Conservation (phyloP, 2,888 invertebrate genomes). For the Portevinia maculata region DNA sequence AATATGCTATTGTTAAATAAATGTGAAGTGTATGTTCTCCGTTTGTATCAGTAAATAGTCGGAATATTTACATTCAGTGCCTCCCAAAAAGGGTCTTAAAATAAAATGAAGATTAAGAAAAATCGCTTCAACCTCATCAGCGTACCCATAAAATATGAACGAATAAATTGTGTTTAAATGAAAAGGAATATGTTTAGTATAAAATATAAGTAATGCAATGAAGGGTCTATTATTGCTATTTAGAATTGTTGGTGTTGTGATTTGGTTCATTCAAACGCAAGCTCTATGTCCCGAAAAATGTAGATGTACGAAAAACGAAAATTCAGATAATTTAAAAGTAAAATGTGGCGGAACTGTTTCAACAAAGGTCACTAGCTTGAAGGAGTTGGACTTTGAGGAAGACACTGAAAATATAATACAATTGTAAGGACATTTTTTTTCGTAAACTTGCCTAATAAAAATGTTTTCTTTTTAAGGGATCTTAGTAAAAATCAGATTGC, state of each 20-base stretch:
- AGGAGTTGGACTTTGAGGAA: conserved; percentile 79
- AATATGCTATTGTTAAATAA: conserved; percentile 40
- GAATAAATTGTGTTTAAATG: conserved; percentile 38
- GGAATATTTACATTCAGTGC: conserved; percentile 1
- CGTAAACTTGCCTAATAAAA: neutral
- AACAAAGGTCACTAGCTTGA: conserved; percentile 78
- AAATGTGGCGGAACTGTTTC: conserved; percentile 79
- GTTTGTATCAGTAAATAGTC: conserved; percentile 19
- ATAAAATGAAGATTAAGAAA: conserved; percentile 46
- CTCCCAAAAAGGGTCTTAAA: conserved; percentile 51
- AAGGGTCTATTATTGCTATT: conserved; percentile 50
- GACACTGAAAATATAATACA: conserved; percentile 78
- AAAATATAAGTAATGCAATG: conserved; percentile 58
- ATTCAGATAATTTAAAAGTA: conserved; percentile 78
- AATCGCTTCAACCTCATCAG: conserved; percentile 22
- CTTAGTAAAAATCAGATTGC: conserved; percentile 91
- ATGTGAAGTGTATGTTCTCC: conserved; percentile 15
- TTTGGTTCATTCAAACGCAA: conserved; percentile 43
- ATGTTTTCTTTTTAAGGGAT: conserved; percentile 85
- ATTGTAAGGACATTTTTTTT: conserved; percentile 79
- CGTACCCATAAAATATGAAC: conserved; percentile 53
- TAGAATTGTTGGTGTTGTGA: conserved; percentile 36
- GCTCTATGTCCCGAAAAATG: conserved; percentile 79
- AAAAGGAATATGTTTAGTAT: conserved; percentile 3
- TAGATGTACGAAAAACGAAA: conserved; percentile 79